phyloP scores from a whole-genome alignment of 35 echinoderm and acorn worm species.

The Stichopus chloronotus region DNA sequence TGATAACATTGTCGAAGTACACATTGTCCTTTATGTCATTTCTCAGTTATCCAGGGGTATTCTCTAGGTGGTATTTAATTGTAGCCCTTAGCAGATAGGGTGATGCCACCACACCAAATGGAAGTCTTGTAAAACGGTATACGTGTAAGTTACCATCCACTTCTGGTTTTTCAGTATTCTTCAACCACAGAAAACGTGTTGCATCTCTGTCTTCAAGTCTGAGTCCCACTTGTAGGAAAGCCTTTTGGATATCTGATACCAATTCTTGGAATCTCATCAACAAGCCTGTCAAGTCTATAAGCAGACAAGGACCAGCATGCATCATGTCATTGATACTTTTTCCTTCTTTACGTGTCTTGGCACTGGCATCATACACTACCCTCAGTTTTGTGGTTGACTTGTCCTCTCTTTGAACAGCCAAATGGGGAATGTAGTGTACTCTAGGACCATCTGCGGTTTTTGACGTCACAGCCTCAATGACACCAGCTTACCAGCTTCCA shows the following conservation, averaged over 20 bases:
- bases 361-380: slow-evolving; percentile 23
- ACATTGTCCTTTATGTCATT: slow-evolving; percentile 1
- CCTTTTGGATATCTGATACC: slow-evolving; percentile 16
- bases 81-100: neutral
- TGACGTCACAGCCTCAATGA: neutral
- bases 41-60: neutral
- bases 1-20: slow-evolving; percentile 28
- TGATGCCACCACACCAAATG: slow-evolving; percentile 24
- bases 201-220: neutral
- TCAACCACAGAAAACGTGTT: slow-evolving; percentile 22
- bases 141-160: neutral
- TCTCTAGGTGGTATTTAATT: slow-evolving; percentile 4
- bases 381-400: too few species aligned
- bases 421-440: slow-evolving; percentile 40
- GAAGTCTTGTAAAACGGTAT: slow-evolving; percentile 8
- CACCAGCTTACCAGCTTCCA: neutral
- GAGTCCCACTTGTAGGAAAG: slow-evolving; percentile 25
- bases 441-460: neutral
- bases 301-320: slow-evolving; percentile 7
- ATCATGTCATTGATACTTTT: slow-evolving; percentile 1
- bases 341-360: neutral
- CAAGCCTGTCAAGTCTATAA: neutral
- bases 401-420: too few species aligned
- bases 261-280: neutral
- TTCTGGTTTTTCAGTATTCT: neutral